phyloP scores from a whole-genome alignment of 2,888 invertebrate species.

The Atrina japonica region DNA sequence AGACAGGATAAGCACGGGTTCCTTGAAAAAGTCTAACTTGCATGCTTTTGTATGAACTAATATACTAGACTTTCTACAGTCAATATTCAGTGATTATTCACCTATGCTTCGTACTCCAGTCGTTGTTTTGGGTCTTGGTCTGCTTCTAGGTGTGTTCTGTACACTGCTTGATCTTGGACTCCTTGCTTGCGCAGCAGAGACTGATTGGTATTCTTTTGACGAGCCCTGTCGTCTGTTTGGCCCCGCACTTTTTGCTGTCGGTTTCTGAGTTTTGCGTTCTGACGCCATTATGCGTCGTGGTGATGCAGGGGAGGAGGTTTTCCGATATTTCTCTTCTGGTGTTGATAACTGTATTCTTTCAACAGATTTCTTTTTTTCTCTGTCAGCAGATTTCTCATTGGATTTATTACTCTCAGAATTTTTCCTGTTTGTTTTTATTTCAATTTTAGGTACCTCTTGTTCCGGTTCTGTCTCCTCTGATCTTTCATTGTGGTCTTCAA shows the following conservation, averaged over 20 bases:
- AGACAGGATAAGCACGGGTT: background rate
- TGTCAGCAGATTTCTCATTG: background rate
- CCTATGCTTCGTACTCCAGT: slow-evolving; percentile 7
- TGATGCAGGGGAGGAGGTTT: slow-evolving; percentile 3
- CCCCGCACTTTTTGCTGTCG: slow-evolving; percentile 8
- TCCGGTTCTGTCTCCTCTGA: slow-evolving; percentile 8
- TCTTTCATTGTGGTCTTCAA: background rate
- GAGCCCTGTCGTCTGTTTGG: background rate
- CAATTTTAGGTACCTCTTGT: slow-evolving; percentile 9
- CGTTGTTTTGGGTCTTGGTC: slow-evolving; percentile 6
- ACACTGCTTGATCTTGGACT: background rate
- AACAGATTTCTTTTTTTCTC: too few relatives aligned
- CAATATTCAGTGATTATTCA: background rate
- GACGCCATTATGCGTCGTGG: slow-evolving; percentile 8
- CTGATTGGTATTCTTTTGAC: slow-evolving; percentile 2
- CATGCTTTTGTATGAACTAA: background rate
- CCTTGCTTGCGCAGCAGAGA: slow-evolving; percentile 2
- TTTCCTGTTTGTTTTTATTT: slow-evolving; percentile 10
- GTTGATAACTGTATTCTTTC: background rate
- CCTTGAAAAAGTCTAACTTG: slow-evolving; percentile 9
- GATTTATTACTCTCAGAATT: background rate
- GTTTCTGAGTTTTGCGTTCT: slow-evolving; percentile 10
- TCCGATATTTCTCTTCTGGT: slow-evolving; percentile 1
- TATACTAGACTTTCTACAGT: too few relatives aligned
- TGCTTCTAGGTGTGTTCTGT: slow-evolving; percentile 4